Base-by-base conservation (phyloP, 2,888 invertebrate genomes). In the Electrophaes corylata region DNA sequence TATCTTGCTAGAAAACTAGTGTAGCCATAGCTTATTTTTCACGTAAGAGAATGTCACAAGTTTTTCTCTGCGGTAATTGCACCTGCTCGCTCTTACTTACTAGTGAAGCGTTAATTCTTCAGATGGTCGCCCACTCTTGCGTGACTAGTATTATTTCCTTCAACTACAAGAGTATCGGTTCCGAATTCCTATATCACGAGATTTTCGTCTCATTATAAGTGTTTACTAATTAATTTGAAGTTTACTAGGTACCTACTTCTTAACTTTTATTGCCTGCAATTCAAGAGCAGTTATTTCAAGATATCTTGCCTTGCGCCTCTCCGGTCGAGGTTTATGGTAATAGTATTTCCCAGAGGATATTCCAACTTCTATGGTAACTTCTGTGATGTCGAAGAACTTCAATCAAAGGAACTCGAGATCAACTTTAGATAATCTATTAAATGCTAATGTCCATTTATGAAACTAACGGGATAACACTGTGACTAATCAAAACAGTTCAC, bases 101-200 rank as follows among this genome's bases (percentile, higher is more conserved):
- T 56, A 64, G 59, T 66, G 64, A 64, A 64, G 65, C 64, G 66
- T 68, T 60, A 62, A 66, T 67, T 69, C 59, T 54, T 63, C 65
- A 70, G 68, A 64, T 69, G 61, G 63, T 52, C 58, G 67, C 58
- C 26, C 62, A 50, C 52, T 65, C 59, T 74, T 65, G 71, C 77
- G 75, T 76, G 74, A 71, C 71, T 61, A 33, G 47, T 58, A 54
- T 60, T 52, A 44, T 67, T 79, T 81, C 76, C 78, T 78, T 69
- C 70, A 67, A 63, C 62, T 70, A 64, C 67, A 71, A 71, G 57
- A 60, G 40, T 29, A 50, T 37, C 57, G 52, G 59, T 55, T 67
- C 55, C 56, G 57, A 65, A 60, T 57, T 67, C 55, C 56, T 55
- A 65, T 65, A 62, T 62, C 60, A 53, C 57, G 18, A 59, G 51